Evolutionary conservation across 2,113 vertebrate species (phyloP).

Genomic region (Syngnathus scovelli): DNA sequence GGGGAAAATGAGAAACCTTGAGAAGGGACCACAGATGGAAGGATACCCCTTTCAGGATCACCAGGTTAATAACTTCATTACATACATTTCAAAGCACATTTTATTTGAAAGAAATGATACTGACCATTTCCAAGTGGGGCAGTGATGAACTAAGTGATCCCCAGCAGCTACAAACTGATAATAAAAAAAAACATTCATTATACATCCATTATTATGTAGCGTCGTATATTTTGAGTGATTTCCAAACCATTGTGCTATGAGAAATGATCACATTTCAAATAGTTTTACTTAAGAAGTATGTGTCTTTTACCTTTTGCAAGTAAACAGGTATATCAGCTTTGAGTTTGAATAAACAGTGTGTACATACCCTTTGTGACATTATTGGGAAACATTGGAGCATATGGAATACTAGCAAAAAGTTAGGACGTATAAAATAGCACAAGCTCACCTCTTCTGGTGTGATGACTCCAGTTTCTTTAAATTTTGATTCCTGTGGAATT

Average conservation of each 20-base stretch:
- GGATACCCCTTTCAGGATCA: too few species aligned
- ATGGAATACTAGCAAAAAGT: background rate
- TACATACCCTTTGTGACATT: background rate
- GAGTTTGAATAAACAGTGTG: background rate
- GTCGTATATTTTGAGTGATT: background rate
- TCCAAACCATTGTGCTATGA: background rate
- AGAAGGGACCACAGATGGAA: too few species aligned
- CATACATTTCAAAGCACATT: background rate
- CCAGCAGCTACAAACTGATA: conserved; percentile 89
- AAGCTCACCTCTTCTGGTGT: conserved; percentile 91
- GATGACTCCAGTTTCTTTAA: conserved; percentile 98
- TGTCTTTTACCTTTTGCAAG: background rate
- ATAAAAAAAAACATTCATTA: background rate
- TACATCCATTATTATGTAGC: too few species aligned
- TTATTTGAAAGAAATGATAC: conserved; percentile 31
- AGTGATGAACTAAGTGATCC: conserved; percentile 97
- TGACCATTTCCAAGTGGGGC: conserved; percentile 99
- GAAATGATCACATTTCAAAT: background rate
- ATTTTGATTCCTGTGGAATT: conserved; percentile 87
- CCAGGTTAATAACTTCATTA: background rate
- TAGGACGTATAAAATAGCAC: background rate
- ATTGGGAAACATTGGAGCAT: background rate
- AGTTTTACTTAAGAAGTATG: background rate
- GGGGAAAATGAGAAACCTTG: too few species aligned
- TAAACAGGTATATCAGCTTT: background rate